Conservation (phyloP, 1,140 invertebrate genomes). For the Drosophila lacteicornis region DNA sequence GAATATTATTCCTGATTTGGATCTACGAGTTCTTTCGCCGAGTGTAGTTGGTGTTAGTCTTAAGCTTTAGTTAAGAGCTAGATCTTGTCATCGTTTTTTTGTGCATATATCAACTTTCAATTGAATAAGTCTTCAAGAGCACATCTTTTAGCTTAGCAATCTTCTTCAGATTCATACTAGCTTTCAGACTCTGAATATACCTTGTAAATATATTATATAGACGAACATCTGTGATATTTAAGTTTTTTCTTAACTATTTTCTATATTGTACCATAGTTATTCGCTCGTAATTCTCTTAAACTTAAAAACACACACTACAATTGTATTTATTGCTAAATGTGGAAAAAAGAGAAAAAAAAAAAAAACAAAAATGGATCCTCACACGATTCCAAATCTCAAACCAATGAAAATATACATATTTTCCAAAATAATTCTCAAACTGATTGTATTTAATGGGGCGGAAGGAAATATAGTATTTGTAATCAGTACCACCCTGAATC, state of each 20-base stretch:
- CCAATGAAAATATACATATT: slow-evolving; percentile 60
- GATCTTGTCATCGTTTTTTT: slow-evolving; percentile 60
- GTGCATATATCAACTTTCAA: slow-evolving; percentile 67
- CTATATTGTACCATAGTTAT: slow-evolving; percentile 71
- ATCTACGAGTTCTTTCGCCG: slow-evolving; percentile 9
- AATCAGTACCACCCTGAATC: no score
- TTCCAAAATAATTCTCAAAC: slow-evolving; percentile 43
- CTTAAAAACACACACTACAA: slow-evolving; percentile 32
- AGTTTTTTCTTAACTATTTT: slow-evolving; percentile 82
- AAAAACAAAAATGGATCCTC: slow-evolving; percentile 17
- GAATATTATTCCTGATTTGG: slow-evolving; percentile 14
- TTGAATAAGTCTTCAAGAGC: slow-evolving; percentile 43
- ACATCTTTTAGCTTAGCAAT: slow-evolving; percentile 33
- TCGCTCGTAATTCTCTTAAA: slow-evolving; percentile 44
- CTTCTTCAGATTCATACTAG: slow-evolving; percentile 35
- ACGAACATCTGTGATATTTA: slow-evolving; percentile 79
- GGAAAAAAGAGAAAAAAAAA: slow-evolving; percentile 33
- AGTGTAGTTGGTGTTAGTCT: slow-evolving; percentile 40
- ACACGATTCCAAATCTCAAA: slow-evolving; percentile 49
- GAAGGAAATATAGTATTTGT: neutral
- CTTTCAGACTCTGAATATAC: slow-evolving; percentile 44
- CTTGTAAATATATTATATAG: slow-evolving; percentile 45
- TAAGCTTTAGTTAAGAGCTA: slow-evolving; percentile 64
- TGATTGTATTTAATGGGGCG: slow-evolving; percentile 1
- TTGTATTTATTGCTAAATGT: slow-evolving; percentile 68